These are phyloP conservation scores for Aramus guarauna DNA, from an alignment of 2,113 vertebrate species.

Conservation along the genomic window DNA sequence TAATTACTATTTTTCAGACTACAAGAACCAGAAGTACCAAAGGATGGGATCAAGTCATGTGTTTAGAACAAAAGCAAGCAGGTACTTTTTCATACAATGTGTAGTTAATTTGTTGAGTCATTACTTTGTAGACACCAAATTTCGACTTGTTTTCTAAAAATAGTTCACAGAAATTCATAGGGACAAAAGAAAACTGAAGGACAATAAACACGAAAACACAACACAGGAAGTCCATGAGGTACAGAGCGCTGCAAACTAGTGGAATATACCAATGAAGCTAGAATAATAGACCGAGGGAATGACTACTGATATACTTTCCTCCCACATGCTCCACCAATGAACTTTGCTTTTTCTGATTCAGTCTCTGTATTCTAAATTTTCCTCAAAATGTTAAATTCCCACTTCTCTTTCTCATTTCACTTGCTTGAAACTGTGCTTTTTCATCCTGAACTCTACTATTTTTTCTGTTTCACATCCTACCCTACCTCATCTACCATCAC, in stretches of 20 bases:
- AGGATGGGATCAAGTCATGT: background rate
- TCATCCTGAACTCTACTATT: background rate
- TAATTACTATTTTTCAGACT: background rate
- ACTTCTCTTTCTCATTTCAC: background rate
- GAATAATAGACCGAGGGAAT: background rate
- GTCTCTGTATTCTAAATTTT: background rate
- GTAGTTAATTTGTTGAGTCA: background rate
- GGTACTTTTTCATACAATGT: background rate
- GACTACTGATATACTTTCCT: background rate
- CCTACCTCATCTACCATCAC: background rate
- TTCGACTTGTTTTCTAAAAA: background rate
- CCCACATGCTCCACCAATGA: rapidly evolving
- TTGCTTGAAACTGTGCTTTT: background rate
- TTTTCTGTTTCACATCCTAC: background rate
- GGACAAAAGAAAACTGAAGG: background rate
- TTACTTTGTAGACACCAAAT: background rate
- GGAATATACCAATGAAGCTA: background rate
- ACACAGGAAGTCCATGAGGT: background rate
- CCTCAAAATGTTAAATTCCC: background rate
- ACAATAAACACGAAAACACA: background rate
- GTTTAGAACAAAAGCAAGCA: background rate
- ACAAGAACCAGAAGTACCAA: background rate
- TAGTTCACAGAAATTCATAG: background rate
- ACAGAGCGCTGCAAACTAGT: background rate
- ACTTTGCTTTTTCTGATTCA: background rate